phyloP scores from a whole-genome alignment of 1,140 invertebrate genomes.

The Diabrotica undecimpunctata region DNA sequence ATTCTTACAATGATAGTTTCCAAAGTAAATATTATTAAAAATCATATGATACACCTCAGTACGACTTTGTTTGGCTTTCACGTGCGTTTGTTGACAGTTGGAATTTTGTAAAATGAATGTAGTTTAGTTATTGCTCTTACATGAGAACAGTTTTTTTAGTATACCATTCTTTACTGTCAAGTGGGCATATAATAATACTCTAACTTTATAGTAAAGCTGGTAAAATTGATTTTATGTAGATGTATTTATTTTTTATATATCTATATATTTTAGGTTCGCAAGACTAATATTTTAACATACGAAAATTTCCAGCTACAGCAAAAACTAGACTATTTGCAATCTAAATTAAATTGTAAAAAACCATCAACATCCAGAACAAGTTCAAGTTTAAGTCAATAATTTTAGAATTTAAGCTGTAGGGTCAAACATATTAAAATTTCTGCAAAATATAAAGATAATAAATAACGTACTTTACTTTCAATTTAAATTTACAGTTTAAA shows the following conservation, averaged over 20 bases:
- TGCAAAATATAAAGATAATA: too few species aligned
- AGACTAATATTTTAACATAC: conserved; percentile 29
- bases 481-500: too few species aligned
- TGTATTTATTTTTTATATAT: not conserved
- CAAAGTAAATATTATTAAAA: too few species aligned
- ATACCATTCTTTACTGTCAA: not conserved
- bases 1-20: too few species aligned
- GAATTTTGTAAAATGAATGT: too few species aligned
- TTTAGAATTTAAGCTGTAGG: too few species aligned
- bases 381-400: not conserved
- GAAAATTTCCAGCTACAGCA: conserved; percentile 35
- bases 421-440: too few species aligned
- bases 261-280: conserved; percentile 25
- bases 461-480: too few species aligned
- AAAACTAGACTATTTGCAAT: conserved; percentile 27
- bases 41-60: too few species aligned
- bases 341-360: conserved; percentile 4
- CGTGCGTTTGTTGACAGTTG: too few species aligned
- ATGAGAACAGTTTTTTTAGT: not conserved
- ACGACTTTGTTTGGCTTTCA: too few species aligned
- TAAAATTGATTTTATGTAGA: not conserved
- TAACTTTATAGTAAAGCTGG: not conserved
- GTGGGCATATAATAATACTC: not conserved
- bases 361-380: not conserved
- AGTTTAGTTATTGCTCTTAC: too few species aligned